Evolutionary conservation across 2,797 vertebrate genomes (phyloP).

Genomic region (Chelmon rostratus): DNA sequence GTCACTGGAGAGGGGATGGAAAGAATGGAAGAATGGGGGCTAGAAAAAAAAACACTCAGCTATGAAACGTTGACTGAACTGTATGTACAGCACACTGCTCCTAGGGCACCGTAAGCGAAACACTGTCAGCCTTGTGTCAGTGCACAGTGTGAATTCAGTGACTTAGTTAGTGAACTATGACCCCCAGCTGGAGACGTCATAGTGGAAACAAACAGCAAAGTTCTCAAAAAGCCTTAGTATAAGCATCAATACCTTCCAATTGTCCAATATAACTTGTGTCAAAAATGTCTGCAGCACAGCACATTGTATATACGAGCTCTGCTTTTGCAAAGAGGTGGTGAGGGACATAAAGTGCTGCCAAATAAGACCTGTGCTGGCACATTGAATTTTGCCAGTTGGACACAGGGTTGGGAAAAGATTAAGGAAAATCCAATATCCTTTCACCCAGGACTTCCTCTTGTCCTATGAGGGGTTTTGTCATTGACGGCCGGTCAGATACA

Average conservation of each 20-base stretch:
- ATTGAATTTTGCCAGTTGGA: neutral
- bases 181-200: neutral
- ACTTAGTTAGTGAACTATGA: neutral
- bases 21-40: neutral
- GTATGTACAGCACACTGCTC: neutral
- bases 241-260: neutral
- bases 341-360: neutral
- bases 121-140: conserved; percentile 3
- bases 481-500: neutral
- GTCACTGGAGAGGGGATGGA: conserved; percentile 29
- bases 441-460: neutral
- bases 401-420: neutral
- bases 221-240: neutral
- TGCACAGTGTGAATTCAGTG: neutral
- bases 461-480: conserved; percentile 9
- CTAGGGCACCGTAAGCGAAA: neutral
- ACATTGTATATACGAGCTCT: too few relatives aligned
- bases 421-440: neutral
- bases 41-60: neutral
- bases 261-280: neutral
- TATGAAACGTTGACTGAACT: neutral
- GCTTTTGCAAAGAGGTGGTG: too few relatives aligned
- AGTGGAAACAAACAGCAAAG: neutral
- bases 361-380: neutral
- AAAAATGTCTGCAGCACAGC: neutral